A percentile compares a stretch with the other conserved stretches of the same genome.
Evolutionary conservation across 2,797 vertebrate species (phyloP).

Genomic region (Darevskia nairensis): DNA sequence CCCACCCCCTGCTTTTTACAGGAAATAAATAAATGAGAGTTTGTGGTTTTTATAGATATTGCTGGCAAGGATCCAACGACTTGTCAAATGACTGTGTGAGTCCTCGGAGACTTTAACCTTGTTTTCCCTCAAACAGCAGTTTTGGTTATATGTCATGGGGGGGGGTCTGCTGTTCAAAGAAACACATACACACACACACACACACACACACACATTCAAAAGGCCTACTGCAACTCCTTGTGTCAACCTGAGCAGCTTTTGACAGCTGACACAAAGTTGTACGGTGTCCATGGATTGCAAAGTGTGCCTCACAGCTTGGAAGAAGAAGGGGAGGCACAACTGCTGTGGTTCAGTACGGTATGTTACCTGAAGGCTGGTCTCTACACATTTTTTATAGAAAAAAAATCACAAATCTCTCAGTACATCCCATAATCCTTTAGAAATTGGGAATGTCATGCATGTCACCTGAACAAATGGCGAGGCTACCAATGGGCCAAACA

Average conservation of each 20-base stretch:
- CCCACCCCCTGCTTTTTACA: neutral
- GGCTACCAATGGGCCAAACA: slow-evolving; percentile 9
- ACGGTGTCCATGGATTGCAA: neutral
- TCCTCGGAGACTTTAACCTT: neutral
- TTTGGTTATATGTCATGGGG: neutral
- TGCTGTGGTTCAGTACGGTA: neutral
- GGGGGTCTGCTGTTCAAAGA: neutral
- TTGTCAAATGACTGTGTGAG: neutral
- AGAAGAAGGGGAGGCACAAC: neutral
- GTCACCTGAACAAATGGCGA: slow-evolving; percentile 52
- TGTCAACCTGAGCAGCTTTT: neutral
- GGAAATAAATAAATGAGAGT: neutral
- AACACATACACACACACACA: too few relatives aligned
- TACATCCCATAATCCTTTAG: slow-evolving; percentile 37
- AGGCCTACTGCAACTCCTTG: neutral
- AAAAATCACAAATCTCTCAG: slow-evolving; percentile 8
- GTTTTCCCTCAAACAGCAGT: neutral
- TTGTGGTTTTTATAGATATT: neutral
- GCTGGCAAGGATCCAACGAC: neutral
- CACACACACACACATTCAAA: neutral
- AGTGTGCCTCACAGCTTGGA: neutral
- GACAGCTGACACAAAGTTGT: neutral
- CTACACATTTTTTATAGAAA: slow-evolving; percentile 10
- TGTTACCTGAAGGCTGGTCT: neutral
- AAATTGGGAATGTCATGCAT: slow-evolving; percentile 49